phyloP scores from a whole-genome alignment of 2,113 vertebrate species.

The Haemorhous mexicanus region DNA sequence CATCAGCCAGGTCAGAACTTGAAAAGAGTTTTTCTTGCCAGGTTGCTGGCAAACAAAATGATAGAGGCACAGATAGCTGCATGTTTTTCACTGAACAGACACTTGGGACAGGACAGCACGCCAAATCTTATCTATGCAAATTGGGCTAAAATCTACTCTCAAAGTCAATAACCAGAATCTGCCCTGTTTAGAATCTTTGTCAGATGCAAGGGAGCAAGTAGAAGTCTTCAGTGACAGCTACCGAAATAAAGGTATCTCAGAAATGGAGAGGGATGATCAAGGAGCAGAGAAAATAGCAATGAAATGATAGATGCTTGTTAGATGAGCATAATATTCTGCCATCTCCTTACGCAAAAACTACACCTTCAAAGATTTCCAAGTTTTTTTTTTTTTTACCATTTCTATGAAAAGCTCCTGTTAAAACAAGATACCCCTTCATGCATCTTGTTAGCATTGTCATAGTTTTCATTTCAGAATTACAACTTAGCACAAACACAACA shows the following conservation, averaged over 20 bases:
- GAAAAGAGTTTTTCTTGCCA: constrained; percentile 28
- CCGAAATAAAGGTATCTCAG: constrained; percentile 14
- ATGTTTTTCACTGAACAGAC: constrained; percentile 36
- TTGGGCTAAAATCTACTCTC: constrained; percentile 44
- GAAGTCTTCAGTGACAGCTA: constrained; percentile 41
- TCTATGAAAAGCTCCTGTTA: background rate
- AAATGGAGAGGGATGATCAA: constrained; percentile 36
- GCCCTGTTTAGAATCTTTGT: constrained; percentile 28
- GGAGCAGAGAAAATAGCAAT: background rate
- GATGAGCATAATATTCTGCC: background rate
- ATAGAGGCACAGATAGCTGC: background rate
- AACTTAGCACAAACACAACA: background rate
- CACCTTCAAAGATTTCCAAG: background rate
- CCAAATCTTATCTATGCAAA: constrained; percentile 47
- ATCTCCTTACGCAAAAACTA: background rate
- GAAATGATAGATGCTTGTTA: constrained; percentile 10
- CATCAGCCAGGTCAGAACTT: constrained; percentile 34
- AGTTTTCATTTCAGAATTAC: background rate
- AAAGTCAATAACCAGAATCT: constrained; percentile 34
- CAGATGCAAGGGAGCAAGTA: constrained; percentile 13
- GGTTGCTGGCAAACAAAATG: constrained; percentile 35
- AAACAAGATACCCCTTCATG: background rate
- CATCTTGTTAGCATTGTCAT: background rate
- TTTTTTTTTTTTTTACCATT: background rate
- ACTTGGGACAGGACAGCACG: constrained; percentile 8